A percentile compares a stretch with the other conserved stretches of the same genome.
phyloP scores from a whole-genome alignment of 2,888 invertebrate species.

The Sericinus montela region DNA sequence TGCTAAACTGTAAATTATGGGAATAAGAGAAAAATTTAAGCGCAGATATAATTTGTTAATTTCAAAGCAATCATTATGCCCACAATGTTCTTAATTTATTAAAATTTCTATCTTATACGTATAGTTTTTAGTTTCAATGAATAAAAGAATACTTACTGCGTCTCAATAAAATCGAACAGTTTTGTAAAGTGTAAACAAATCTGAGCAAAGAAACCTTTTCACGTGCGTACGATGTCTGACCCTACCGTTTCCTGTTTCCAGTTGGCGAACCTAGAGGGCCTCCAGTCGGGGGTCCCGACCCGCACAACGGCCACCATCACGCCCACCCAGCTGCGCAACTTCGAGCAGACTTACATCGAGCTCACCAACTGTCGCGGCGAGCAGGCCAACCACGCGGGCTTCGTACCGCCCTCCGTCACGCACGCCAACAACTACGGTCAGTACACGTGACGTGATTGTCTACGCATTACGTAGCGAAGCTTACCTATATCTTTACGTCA shows the following conservation, averaged over 20 bases:
- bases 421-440: conserved; percentile 75
- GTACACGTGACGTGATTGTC: conserved; percentile 25
- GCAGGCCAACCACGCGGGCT: conserved; percentile 92
- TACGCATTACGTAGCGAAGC: no score
- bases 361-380: conserved; percentile 88
- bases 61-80: no score
- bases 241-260: conserved; percentile 62
- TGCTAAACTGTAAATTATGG: no score
- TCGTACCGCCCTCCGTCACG: conserved; percentile 89
- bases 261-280: conserved; percentile 91
- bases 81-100: no score
- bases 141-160: no score
- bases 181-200: no score
- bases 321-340: conserved; percentile 93
- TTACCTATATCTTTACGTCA: no score
- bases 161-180: no score
- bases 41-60: no score
- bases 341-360: conserved; percentile 95
- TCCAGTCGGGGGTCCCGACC: conserved; percentile 94
- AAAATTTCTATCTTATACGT: no score
- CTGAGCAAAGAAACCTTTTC: background rate
- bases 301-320: conserved; percentile 96
- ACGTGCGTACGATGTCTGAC: background rate
- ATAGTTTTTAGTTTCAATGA: no score
- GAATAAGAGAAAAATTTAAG: no score